Conservation (phyloP, 1,140 invertebrate species). For the Drosophila virilis region DNA sequence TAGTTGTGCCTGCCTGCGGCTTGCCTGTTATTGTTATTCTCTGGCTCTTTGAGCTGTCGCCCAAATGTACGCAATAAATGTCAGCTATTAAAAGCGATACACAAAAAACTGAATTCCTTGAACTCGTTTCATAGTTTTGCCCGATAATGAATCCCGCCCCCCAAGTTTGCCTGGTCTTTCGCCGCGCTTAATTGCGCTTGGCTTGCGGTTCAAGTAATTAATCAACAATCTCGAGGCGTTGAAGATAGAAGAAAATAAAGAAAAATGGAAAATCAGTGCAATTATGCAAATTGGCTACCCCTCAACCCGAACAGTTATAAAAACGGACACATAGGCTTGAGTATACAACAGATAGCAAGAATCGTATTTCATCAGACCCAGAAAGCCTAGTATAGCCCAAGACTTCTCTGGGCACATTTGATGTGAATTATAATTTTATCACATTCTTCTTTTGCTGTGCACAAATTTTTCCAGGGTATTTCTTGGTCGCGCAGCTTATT, state of each 20-base stretch:
- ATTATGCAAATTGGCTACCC: constrained; percentile 69
- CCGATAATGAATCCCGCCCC: constrained; percentile 42
- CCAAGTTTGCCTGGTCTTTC: constrained; percentile 14
- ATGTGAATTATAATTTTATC: too few species aligned
- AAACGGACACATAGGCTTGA: too few species aligned
- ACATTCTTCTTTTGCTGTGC: too few species aligned
- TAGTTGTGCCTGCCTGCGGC: constrained; percentile 13
- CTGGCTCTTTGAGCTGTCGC: constrained; percentile 26
- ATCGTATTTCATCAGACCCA: too few species aligned
- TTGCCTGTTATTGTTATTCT: constrained; percentile 42
- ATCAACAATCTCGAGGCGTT: constrained; percentile 70
- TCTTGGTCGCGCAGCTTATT: not conserved
- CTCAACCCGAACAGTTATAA: too few species aligned
- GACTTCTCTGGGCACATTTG: too few species aligned
- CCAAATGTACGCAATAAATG: constrained; percentile 46
- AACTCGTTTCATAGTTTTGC: constrained; percentile 47
- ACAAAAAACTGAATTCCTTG: constrained; percentile 1
- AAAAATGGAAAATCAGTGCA: constrained; percentile 68
- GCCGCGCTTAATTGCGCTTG: constrained; percentile 54
- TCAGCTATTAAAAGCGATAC: constrained; percentile 44
- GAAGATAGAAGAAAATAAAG: constrained; percentile 7
- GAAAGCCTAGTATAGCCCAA: too few species aligned
- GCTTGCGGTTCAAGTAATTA: constrained; percentile 69
- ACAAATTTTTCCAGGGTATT: not conserved
- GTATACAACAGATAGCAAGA: too few species aligned